A percentile compares a stretch with the other conserved stretches of the same genome.
These are phyloP conservation scores for Aleiodes testaceus DNA, from an alignment of 2,888 invertebrate species.

Conservation along the genomic window DNA sequence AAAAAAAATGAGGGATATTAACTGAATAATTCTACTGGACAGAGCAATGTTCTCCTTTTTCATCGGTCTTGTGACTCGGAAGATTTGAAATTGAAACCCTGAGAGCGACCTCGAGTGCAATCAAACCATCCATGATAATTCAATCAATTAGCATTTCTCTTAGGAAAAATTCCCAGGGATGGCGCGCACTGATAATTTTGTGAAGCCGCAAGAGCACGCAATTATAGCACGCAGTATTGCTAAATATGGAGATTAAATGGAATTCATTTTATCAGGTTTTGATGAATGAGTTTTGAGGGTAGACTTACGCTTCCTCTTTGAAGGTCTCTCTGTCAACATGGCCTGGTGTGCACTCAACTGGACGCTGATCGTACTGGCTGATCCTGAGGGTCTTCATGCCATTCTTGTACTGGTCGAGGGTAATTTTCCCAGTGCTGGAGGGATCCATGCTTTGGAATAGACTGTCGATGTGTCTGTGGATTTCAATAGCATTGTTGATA, in stretches of 20 bases:
- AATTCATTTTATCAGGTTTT: background rate
- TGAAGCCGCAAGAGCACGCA: background rate
- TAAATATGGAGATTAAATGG: background rate
- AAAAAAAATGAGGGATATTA: constrained; percentile 4
- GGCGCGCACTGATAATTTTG: constrained; percentile 35
- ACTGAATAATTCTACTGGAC: constrained; percentile 13
- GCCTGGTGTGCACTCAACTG: constrained; percentile 52
- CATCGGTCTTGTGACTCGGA: constrained; percentile 1
- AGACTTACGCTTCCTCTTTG: constrained; percentile 60
- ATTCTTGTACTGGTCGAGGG: constrained; percentile 58
- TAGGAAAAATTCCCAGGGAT: constrained; percentile 48
- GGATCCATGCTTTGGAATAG: constrained; percentile 62
- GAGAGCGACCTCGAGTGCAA: constrained; percentile 44
- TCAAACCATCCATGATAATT: constrained; percentile 60
- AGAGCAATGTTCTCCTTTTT: constrained; percentile 33
- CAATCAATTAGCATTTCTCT: constrained; percentile 64
- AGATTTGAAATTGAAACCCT: constrained; percentile 30
- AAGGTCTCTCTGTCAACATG: constrained; percentile 57
- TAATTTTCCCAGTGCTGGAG: constrained; percentile 53
- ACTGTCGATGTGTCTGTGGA: constrained; percentile 61
- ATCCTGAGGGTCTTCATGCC: constrained; percentile 62
- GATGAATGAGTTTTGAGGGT: background rate
- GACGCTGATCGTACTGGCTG: constrained; percentile 53
- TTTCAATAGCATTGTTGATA: too few relatives aligned
- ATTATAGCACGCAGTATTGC: background rate